Evolutionary conservation across 2,113 vertebrate species (phyloP).

Genomic region (Lates calcarifer): DNA sequence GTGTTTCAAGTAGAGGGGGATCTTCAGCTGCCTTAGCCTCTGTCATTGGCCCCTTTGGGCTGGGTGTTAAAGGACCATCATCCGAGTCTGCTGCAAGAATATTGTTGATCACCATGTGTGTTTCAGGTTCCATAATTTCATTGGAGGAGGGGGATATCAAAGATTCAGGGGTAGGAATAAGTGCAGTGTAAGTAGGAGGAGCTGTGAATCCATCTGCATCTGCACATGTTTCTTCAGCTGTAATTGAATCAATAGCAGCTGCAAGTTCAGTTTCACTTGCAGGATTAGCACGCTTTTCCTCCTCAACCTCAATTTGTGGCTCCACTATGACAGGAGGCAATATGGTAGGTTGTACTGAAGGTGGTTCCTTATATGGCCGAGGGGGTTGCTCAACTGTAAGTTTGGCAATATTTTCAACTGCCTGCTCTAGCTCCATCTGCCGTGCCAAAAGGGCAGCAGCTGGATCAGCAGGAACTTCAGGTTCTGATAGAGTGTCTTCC

Average conservation of each 20-base stretch:
- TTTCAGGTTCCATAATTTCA: constrained; percentile 89
- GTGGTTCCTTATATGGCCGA: constrained; percentile 87
- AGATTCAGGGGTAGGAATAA: constrained; percentile 84
- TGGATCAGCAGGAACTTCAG: constrained; percentile 83
- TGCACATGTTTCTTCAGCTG: constrained; percentile 89
- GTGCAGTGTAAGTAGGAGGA: constrained; percentile 82
- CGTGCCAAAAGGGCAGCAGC: constrained; percentile 87
- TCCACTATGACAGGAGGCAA: constrained; percentile 79
- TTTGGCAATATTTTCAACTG: constrained; percentile 96
- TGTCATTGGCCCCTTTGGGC: constrained; percentile 48
- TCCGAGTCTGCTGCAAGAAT: constrained; percentile 82
- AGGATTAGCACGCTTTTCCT: constrained; percentile 91
- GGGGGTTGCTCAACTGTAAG: constrained; percentile 87
- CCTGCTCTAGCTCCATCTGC: constrained; percentile 95
- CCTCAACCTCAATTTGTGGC: constrained; percentile 84
- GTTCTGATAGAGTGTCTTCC: constrained; percentile 83
- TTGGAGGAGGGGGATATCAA: constrained; percentile 81
- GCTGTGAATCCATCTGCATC: constrained; percentile 91
- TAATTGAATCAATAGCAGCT: constrained; percentile 97
- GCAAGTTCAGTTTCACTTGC: constrained; percentile 96
- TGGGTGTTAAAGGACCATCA: constrained; percentile 58
- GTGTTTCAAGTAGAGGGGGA: constrained; percentile 79
- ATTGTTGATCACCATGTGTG: constrained; percentile 86
- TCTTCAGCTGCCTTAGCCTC: constrained; percentile 77
- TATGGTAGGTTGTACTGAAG: constrained; percentile 77